phyloP scores from a whole-genome alignment of 2,797 vertebrate species.

The Clarias pachynema region DNA sequence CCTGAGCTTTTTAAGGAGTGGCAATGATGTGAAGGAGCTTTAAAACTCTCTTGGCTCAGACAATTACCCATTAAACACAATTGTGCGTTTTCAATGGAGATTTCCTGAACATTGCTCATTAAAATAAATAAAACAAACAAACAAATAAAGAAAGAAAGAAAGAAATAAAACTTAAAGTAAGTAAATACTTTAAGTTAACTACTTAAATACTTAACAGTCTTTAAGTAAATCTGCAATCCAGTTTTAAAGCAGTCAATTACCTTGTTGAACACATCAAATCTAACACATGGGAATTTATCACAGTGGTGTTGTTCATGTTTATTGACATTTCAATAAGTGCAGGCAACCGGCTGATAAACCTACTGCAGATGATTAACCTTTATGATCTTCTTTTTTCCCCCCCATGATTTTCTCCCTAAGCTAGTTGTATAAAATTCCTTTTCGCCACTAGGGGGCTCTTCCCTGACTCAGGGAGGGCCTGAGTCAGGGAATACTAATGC shows the following conservation, averaged over 20 bases:
- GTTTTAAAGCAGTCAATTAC: too few relatives aligned
- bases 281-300: neutral
- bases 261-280: neutral
- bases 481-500: too few relatives aligned
- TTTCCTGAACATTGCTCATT: neutral
- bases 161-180: too few relatives aligned
- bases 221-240: neutral
- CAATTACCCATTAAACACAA: conserved; percentile 9
- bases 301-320: neutral
- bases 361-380: neutral
- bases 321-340: neutral
- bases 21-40: neutral
- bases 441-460: too few relatives aligned
- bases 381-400: neutral
- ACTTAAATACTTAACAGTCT: too few relatives aligned
- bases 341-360: neutral
- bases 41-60: conserved; percentile 8
- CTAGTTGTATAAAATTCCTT: too few relatives aligned
- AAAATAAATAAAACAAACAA: neutral
- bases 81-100: neutral
- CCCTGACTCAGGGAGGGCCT: too few relatives aligned
- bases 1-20: neutral
- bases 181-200: too few relatives aligned
- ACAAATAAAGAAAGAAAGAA: too few relatives aligned
- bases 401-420: too few relatives aligned